Base-by-base conservation (phyloP, 2,113 vertebrate species). In the Strix uralensis region DNA sequence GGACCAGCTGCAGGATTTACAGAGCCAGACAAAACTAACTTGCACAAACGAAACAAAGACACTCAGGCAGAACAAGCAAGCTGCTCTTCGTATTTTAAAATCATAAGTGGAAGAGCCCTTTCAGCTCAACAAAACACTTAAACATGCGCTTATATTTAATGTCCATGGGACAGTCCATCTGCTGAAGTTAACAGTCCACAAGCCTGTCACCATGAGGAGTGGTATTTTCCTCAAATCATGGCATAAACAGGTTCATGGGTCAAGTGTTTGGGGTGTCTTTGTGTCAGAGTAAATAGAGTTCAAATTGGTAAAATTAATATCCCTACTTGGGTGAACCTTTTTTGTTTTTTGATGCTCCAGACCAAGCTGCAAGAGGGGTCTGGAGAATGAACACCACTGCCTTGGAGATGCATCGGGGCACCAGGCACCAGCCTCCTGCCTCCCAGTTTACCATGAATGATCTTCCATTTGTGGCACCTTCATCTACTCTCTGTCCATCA, bases 61-160 rank as follows among this genome's bases (percentile, higher is more conserved):
- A 36, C 34, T 52, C 40, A 36, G 82, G 92, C 83, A 77, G 61
- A 69, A 26, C 38, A 22, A 93, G 69, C 59, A 74, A 59, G 80
- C 79, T 73, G 67, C 86, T 95, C 72, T 51, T 88, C 1, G 0
- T 17, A 6, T 74, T 96, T 91, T 75, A 59, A 90, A 92, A 82
- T 21, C 67, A 9, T 9, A 77, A 54, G 70, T 90, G 78, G 94
- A 91, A 86, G 89, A 83, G 90, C 32, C 32, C 49, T 94, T 93
- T 65, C 58, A 58, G 92, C 46, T n/a, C 46, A 63, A 82, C 26
- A 51, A 20, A 63, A 52, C 13, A 6, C 32, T 1, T 0, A 29
- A n/a, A 40, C 0, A 0, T 0, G 0, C 0, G 0, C 30, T 75
- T 15, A 0, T 0, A 0, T 59, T 70, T 58, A 11, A 46, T 5